Conservation (phyloP, 2,113 vertebrate species). For the Osmerus eperlanus region DNA sequence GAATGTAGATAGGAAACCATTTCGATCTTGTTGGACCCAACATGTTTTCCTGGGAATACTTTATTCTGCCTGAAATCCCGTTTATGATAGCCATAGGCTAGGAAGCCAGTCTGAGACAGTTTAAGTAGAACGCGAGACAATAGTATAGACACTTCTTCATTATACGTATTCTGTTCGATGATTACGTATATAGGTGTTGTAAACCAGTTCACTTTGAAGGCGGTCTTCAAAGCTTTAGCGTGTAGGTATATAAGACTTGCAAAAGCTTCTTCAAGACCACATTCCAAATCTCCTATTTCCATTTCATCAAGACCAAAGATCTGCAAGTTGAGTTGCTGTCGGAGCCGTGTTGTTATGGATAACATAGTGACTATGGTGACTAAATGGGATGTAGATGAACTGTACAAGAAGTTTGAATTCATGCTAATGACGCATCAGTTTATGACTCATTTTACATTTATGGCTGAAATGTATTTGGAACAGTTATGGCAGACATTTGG, state of each 20-base stretch:
- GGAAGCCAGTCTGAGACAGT: neutral
- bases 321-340: slow-evolving; percentile 1
- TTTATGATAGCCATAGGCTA: slow-evolving; percentile 7
- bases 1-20: slow-evolving; percentile 6
- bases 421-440: neutral
- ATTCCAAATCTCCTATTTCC: slow-evolving; percentile 6
- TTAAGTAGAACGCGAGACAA: slow-evolving; percentile 1
- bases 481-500: neutral
- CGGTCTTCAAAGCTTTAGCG: slow-evolving; percentile 4
- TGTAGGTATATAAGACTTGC: neutral
- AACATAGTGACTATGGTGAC: slow-evolving; percentile 2
- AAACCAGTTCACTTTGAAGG: slow-evolving; percentile 5
- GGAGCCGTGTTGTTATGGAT: neutral
- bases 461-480: neutral
- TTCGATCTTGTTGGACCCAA: neutral
- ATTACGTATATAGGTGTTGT: neutral
- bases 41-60: neutral
- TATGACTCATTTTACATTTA: neutral
- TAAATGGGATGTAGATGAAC: neutral
- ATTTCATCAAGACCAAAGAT: slow-evolving; percentile 2
- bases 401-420: neutral
- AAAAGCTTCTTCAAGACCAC: slow-evolving; percentile 1
- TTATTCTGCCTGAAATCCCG: neutral
- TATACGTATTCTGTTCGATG: slow-evolving; percentile 4
- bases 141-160: neutral